These are phyloP conservation scores for Pseudanteris insignis DNA, from an alignment of 2,888 invertebrate species.

Conservation along the genomic window DNA sequence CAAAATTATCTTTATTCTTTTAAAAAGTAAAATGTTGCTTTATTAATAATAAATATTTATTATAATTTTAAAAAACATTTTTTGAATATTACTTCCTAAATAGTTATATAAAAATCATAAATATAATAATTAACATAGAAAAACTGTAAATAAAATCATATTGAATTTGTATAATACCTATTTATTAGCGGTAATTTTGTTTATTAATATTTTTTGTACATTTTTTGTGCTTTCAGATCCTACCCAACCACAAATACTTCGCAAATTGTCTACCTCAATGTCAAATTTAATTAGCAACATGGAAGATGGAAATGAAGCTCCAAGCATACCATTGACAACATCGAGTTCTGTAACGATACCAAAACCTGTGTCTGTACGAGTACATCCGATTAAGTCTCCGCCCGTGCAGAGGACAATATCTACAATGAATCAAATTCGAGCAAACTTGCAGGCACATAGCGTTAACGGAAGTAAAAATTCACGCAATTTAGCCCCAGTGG, in stretches of 20 bases:
- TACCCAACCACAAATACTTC: slow-evolving; percentile 68
- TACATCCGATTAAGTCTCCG: slow-evolving; percentile 62
- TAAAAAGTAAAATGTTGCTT: too few relatives aligned
- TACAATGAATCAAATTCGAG: slow-evolving; percentile 61
- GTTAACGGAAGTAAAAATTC: slow-evolving; percentile 53
- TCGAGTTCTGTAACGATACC: slow-evolving; percentile 52
- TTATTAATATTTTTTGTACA: too few relatives aligned
- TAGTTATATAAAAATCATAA: too few relatives aligned
- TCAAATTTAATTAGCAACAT: slow-evolving; percentile 54
- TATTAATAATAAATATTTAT: too few relatives aligned
- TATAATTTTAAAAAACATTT: too few relatives aligned
- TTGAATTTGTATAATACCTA: too few relatives aligned
- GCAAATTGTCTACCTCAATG: slow-evolving; percentile 62
- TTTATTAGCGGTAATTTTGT: too few relatives aligned
- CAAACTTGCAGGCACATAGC: slow-evolving; percentile 59
- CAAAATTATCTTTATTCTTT: too few relatives aligned
- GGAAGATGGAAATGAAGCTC: slow-evolving; percentile 53
- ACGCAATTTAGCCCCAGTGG: slow-evolving; percentile 61
- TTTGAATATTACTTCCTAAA: too few relatives aligned
- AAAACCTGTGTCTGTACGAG: slow-evolving; percentile 61
- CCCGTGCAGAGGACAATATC: slow-evolving; percentile 60
- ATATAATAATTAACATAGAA: background rate
- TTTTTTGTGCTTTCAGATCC: slow-evolving; percentile 64
- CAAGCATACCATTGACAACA: slow-evolving; percentile 39
- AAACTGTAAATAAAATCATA: background rate